Conservation (phyloP, 2,797 vertebrate species). For the Rhincodon typus region DNA sequence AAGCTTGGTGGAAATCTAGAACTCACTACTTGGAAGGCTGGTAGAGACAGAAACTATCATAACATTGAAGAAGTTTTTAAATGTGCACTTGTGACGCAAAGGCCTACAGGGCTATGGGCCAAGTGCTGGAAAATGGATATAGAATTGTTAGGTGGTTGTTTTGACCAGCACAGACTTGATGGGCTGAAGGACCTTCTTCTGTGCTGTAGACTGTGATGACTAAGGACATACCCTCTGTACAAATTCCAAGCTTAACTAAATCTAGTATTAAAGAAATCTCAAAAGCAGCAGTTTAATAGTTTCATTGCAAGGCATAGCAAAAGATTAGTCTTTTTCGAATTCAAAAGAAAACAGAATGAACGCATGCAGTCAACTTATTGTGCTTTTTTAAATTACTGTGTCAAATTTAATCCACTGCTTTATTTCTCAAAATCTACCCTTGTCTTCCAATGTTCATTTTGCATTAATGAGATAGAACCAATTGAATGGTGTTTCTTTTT, state of each 20-base stretch:
- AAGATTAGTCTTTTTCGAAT: background rate
- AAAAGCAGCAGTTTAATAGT: background rate
- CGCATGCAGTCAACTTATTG: background rate
- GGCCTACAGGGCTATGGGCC: no score
- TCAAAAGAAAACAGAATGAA: background rate
- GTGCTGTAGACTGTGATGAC: background rate
- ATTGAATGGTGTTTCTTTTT: background rate
- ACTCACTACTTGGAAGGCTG: no score
- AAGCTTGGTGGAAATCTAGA: no score
- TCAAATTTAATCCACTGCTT: background rate
- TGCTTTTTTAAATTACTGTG: background rate
- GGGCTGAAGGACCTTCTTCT: no score
- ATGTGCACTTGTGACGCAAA: no score
- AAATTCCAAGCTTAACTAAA: background rate
- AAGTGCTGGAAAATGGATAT: no score
- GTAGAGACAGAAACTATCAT: no score
- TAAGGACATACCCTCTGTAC: background rate
- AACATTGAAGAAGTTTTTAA: no score
- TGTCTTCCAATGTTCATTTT: background rate
- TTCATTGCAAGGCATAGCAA: background rate
- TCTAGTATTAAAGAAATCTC: background rate
- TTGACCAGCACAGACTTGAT: no score
- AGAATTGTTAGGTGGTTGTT: no score
- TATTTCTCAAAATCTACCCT: background rate
- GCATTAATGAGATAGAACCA: background rate